Evolutionary conservation across 2,888 invertebrate species (phyloP), one percentile per base, ranked within the genome.

Genomic region (Pseudoips prasinana): DNA sequence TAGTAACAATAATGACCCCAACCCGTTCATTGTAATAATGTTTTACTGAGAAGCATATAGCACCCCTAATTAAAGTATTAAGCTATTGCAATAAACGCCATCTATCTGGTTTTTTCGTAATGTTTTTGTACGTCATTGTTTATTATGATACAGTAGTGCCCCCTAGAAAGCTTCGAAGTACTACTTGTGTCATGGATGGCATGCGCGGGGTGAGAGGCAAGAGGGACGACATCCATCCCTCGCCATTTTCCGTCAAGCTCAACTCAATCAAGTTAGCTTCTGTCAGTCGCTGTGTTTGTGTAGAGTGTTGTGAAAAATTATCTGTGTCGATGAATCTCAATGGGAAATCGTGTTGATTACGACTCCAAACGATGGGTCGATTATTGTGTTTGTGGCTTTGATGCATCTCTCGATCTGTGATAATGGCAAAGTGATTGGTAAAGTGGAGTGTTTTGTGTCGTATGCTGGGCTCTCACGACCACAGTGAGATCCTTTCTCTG

Each of bases 201-300:
- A 75, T 73, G 76, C 73, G 83, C 75, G 80, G 72, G 73, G 64
- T 25, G 65, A 60, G 81, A 56, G 70, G 71, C 65, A 73, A 65
- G 71, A 64, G 73, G 73, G 71, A 64, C 61, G 59, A 64, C 65
- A 64, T 60, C 64, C 71, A 72, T 73, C 72, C 78, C 77, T 83
- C 85, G 82, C 83, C 85, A 87, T 87, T 87, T 87, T 83, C 81
- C 80, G 84, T 84, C 82, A 84, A 81, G 75, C 84, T 67, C 65
- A 67, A 62, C 64, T 72, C 81, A 76, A 83, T 83, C 85, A 83
- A 86, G 87, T 82, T 75, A 78, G 82, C 79, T 84, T 80, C 87
- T 87, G 88, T 85, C 87, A 88, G 81, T 83, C 82, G 87, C 65
- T 76, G 85, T 89, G 88, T 88, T 88, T 87, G 86, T 88, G 86